A percentile compares a stretch with the other conserved stretches of the same genome.
These are phyloP conservation scores for Rhinoderma darwinii DNA, from an alignment of 2,113 vertebrate species.

Conservation along the genomic window DNA sequence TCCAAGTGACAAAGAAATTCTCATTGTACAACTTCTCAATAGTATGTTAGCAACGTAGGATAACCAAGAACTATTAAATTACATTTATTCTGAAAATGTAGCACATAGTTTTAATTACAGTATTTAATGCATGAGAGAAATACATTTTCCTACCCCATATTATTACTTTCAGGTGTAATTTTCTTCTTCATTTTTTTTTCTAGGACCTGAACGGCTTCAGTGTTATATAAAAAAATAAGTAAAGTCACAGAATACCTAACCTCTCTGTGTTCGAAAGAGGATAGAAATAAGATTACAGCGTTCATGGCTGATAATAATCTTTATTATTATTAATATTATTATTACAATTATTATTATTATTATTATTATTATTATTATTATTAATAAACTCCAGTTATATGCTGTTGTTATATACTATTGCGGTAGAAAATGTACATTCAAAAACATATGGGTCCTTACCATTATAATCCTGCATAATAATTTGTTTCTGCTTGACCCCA, in stretches of 20 bases:
- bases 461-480: too few relatives aligned
- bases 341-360: too few relatives aligned
- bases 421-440: too few relatives aligned
- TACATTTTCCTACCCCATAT: neutral
- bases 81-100: conserved; percentile 17
- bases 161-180: neutral
- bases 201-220: neutral
- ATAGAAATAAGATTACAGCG: too few relatives aligned
- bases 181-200: neutral
- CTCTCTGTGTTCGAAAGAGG: neutral
- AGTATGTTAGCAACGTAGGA: conserved; percentile 15
- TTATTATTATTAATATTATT: too few relatives aligned
- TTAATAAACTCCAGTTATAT: too few relatives aligned
- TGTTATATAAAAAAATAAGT: neutral
- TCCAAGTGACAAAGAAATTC: conserved; percentile 43
- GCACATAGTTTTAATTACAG: conserved; percentile 3
- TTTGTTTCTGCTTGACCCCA: too few relatives aligned
- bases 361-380: too few relatives aligned
- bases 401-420: too few relatives aligned
- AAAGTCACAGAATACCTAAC: neutral
- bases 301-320: too few relatives aligned
- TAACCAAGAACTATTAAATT: neutral
- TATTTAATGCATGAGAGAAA: conserved; percentile 17
- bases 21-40: conserved; percentile 18
- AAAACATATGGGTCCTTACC: too few relatives aligned